Evolutionary conservation across 2,113 vertebrate genomes (phyloP).

Genomic region (Colossoma macropomum): DNA sequence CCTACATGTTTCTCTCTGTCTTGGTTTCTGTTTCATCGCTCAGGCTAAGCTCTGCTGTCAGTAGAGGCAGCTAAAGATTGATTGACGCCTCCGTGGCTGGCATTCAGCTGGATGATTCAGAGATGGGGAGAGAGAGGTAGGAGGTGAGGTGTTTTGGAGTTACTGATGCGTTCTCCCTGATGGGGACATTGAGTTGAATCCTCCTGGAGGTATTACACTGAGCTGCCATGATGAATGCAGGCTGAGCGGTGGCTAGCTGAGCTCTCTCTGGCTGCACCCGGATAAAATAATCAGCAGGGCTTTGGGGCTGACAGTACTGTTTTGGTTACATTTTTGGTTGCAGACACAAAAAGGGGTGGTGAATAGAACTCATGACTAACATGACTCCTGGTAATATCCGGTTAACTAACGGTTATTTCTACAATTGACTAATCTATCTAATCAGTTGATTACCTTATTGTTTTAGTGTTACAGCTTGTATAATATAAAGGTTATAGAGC

Average conservation of each 20-base stretch:
- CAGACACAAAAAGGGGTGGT: not conserved
- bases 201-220: not conserved
- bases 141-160: not conserved
- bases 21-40: not conserved
- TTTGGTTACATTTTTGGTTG: not conserved
- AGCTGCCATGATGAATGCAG: not conserved
- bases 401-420: too few species aligned
- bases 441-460: too few species aligned
- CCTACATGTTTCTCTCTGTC: not conserved
- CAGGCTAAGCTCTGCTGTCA: constrained; percentile 2
- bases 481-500: too few species aligned
- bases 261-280: not conserved
- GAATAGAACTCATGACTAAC: not conserved
- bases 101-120: not conserved
- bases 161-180: not conserved
- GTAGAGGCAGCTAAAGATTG: not conserved
- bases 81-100: not conserved
- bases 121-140: not conserved
- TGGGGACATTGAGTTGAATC: not conserved
- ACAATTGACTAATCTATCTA: too few species aligned
- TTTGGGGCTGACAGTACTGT: not conserved
- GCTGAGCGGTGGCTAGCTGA: not conserved
- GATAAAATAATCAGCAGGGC: not conserved
- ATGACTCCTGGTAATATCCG: too few species aligned
- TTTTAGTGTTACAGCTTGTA: too few species aligned